Conservation (phyloP, 2,113 vertebrate genomes). For the Oxyura jamaicensis region DNA sequence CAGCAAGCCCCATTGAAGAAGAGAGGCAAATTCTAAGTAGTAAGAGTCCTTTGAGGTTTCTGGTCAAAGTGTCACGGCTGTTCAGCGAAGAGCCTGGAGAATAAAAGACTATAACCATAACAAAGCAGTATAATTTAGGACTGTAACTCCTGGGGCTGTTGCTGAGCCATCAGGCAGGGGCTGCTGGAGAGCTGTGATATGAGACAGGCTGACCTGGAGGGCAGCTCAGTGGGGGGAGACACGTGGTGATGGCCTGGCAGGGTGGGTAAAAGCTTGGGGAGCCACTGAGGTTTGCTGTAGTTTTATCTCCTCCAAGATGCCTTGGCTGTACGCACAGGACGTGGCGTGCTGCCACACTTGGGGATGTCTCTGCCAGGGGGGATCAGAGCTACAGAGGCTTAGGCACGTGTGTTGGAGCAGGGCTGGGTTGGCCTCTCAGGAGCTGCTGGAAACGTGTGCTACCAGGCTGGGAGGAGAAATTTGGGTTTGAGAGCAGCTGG, state of each 20-base stretch:
- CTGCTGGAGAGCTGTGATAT: conserved; percentile 49
- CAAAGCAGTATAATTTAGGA: background rate
- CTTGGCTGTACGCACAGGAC: background rate
- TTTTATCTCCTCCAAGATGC: conserved; percentile 32
- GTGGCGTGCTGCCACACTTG: background rate
- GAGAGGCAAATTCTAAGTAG: background rate
- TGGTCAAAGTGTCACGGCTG: background rate
- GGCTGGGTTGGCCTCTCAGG: background rate
- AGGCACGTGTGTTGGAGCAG: background rate
- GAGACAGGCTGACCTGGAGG: background rate
- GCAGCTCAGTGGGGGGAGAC: background rate
- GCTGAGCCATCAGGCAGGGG: conserved; percentile 40
- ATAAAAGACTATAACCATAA: background rate
- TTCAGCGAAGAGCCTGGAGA: background rate
- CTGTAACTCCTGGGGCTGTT: background rate
- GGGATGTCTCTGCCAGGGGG: background rate
- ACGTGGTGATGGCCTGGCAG: background rate
- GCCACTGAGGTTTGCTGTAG: background rate
- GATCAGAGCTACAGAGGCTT: background rate
- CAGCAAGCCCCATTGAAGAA: background rate
- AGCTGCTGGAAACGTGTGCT: background rate
- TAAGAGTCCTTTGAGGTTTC: background rate
- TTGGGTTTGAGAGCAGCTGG: background rate
- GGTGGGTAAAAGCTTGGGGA: conserved; percentile 2
- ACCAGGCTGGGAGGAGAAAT: background rate